Base-by-base conservation (phyloP, 2,888 invertebrate genomes). In the Sylvicola fuscatus region DNA sequence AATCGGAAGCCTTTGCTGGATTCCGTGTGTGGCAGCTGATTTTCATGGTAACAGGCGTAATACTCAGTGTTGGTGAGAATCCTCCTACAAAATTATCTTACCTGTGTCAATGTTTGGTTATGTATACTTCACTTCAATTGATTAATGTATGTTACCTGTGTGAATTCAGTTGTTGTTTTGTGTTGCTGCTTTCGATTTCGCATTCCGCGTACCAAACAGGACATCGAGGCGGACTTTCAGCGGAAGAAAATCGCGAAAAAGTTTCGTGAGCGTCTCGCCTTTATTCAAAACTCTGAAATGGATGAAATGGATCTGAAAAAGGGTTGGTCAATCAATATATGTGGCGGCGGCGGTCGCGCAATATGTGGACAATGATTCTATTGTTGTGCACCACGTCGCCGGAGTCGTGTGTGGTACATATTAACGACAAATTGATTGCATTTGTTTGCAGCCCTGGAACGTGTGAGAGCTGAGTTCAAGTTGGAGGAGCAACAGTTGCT, bases 191-290 rank as follows among this genome's bases (percentile, higher is more conserved):
- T 87, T 48, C 78, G 82, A 44, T 83, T 89, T 56, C 75, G 92
- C 27, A 81, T 93, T 44, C 92, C 92, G 2, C 67, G 92, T 36
- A 92, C 92, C 1, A 90, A 90, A 54, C 89, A 90, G 56, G 89
- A 92, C 59, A 92, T 93, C 42, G 89, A 90, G 54, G 89, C 87
- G 0, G 87, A 92, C 57, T 87, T 81, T 56, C 75, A 82, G 46
- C 66, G 90, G 14, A 75, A 82, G 47, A 78, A 74, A 54, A 72
- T 90, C 33, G 77, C 86, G 1, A 68, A 69, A 45, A 83, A 79
- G 54, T 90, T 90, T 54, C 69, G 80, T 8, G 74, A 79, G 45
- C 72, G 84, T 49, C 61, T 90, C 33, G 71, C 75, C 48, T 71
- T 77, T 44, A 82, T 90, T 45, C 76, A 78, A 48, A 84, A 87